A percentile compares a stretch with the other conserved stretches of the same genome.
phyloP scores from a whole-genome alignment of 2,888 invertebrate genomes.

The Allygus modestus region DNA sequence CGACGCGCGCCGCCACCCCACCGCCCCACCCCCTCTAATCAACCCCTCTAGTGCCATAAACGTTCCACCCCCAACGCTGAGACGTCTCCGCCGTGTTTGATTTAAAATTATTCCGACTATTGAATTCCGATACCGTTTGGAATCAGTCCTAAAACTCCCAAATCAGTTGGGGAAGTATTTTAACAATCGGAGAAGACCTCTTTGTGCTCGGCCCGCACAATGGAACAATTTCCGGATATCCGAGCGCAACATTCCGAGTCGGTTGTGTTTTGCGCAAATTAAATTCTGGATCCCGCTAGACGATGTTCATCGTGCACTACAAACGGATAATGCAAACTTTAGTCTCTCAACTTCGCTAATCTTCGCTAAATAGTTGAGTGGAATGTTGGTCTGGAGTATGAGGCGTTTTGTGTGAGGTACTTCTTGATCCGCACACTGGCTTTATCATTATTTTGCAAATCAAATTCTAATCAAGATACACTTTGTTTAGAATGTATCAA shows the following conservation, averaged over 20 bases:
- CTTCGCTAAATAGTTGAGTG: conserved; percentile 18
- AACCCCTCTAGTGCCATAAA: background rate
- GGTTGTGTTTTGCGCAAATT: conserved; percentile 53
- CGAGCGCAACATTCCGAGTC: conserved; percentile 24
- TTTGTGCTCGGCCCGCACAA: conserved; percentile 34
- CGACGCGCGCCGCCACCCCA: background rate
- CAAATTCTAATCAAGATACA: too few species aligned
- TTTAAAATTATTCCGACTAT: conserved; percentile 56
- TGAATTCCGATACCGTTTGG: conserved; percentile 57
- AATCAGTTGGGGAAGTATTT: conserved; percentile 53
- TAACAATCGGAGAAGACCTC: conserved; percentile 43
- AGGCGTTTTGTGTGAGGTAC: too few species aligned
- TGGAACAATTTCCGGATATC: background rate
- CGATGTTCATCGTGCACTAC: background rate
- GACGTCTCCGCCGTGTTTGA: conserved; percentile 52
- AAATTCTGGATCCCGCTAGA: conserved; percentile 13
- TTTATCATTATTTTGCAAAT: too few species aligned
- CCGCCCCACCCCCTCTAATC: background rate
- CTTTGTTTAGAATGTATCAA: too few species aligned
- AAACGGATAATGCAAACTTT: conserved; percentile 27
- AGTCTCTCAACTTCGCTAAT: conserved; percentile 10
- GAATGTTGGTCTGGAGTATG: background rate
- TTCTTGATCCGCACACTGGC: too few species aligned
- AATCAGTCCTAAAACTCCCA: conserved; percentile 47
- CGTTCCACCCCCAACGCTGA: conserved; percentile 13